Base-by-base conservation (phyloP, 2,113 vertebrate species). In the Elaphurus davidianus region DNA sequence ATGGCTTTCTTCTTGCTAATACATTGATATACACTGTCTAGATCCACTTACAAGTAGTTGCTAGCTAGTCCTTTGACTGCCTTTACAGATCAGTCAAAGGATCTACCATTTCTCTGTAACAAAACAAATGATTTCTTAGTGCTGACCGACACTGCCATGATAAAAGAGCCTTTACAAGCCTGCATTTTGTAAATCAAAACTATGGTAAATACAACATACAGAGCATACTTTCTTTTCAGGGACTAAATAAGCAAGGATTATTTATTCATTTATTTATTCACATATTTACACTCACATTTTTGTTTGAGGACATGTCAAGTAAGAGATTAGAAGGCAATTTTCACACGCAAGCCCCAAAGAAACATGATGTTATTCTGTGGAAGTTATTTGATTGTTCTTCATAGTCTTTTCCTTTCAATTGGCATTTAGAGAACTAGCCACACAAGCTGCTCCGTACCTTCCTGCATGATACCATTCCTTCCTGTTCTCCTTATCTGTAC, bases 401-500 rank as follows among this genome's bases (percentile, higher is more conserved):
- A 94, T 98, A 98, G 98, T 98, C 98, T 99, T 99, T 99, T 99
- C 99, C 99, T 99, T 99, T 99, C 98, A 98, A 99, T 74, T 99
- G 99, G 99, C 99, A 99, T 99, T 99, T 99, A 98, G 98, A 99
- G 98, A 98, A 98, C 98, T 98, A 99, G 98, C 99, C 99, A 98
- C 99, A 99, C 99, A 98, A 98, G 98, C 99, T 2, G 99, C 98
- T 98, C 98, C 98, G 97, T 98, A 99, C 99, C 99, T 99, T 99
- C 98, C 98, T 96, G 98, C 98, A 83, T 98, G 98, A 98, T 98
- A 98, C 98, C 97, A 98, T 98, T 99, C 98, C 98, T 99, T 99
- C 98, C 99, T 98, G 98, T 99, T 99, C 99, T 98, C 97, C 99
- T 99, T 99, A 99, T 99, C 99, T 99, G 98, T 98, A 98, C 98